These are phyloP conservation scores for Chaenogobius annularis DNA, from an alignment of 2,113 vertebrate species.

Conservation along the genomic window DNA sequence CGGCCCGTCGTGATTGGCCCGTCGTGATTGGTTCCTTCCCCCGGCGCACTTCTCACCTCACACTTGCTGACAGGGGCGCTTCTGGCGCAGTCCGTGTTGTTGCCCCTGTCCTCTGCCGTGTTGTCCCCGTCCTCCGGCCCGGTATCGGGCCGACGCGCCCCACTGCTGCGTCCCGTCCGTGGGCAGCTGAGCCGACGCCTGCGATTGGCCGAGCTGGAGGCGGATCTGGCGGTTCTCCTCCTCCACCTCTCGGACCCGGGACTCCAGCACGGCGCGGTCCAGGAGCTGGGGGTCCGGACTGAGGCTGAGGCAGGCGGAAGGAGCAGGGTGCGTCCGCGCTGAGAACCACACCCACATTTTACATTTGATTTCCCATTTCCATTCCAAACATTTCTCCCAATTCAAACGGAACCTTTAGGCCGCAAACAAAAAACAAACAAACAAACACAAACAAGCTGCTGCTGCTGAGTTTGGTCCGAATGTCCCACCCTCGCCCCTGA, in stretches of 20 bases:
- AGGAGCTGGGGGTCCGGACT: conserved; percentile 64
- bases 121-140: conserved; percentile 75
- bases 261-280: conserved; percentile 80
- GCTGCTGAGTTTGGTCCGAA: too few relatives aligned
- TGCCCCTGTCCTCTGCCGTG: conserved; percentile 70
- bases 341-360: background rate
- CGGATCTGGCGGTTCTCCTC: conserved; percentile 88
- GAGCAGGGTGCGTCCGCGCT: conserved; percentile 72
- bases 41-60: conserved; percentile 74
- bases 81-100: conserved; percentile 81
- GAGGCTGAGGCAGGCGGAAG: conserved; percentile 69
- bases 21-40: too few relatives aligned
- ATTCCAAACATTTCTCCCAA: too few relatives aligned
- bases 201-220: conserved; percentile 79
- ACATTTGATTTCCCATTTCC: too few relatives aligned
- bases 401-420: too few relatives aligned
- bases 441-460: too few relatives aligned
- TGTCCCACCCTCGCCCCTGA: too few relatives aligned
- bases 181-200: conserved; percentile 63
- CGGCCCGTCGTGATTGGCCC: too few relatives aligned
- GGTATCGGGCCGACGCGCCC: conserved; percentile 78
- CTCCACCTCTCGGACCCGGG: conserved; percentile 81
- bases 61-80: conserved; percentile 84
- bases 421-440: too few relatives aligned
- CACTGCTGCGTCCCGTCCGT: conserved; percentile 76